phyloP scores from a whole-genome alignment of 2,797 vertebrate genomes.

The Champsocephalus esox region DNA sequence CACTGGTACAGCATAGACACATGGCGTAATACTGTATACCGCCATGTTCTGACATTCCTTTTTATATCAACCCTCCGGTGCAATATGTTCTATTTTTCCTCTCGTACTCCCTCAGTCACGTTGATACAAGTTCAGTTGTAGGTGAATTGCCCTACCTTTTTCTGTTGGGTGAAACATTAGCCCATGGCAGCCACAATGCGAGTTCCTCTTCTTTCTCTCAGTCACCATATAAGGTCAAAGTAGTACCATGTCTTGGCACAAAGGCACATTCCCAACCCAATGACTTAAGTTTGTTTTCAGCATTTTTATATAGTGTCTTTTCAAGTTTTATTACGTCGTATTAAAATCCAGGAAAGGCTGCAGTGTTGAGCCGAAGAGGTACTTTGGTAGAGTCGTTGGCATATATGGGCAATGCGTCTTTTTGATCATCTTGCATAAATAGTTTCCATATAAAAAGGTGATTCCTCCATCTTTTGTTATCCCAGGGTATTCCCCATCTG shows the following conservation, averaged over 20 bases:
- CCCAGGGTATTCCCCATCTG: slow-evolving; percentile 90
- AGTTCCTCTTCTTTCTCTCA: slow-evolving; percentile 57
- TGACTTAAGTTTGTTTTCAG: slow-evolving; percentile 65
- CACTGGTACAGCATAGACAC: slow-evolving; percentile 10
- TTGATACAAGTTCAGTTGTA: slow-evolving; percentile 46
- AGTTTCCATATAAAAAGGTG: slow-evolving; percentile 67
- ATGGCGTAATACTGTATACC: slow-evolving; percentile 33
- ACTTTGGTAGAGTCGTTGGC: slow-evolving; percentile 67
- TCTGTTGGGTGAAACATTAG: slow-evolving; percentile 57
- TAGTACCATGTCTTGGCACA: slow-evolving; percentile 77
- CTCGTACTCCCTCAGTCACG: slow-evolving; percentile 30
- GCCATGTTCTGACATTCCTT: slow-evolving; percentile 45
- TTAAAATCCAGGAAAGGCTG: slow-evolving; percentile 67
- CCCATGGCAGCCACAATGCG: slow-evolving; percentile 43
- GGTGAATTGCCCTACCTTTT: slow-evolving; percentile 41
- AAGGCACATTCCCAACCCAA: slow-evolving; percentile 68
- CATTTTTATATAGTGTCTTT: slow-evolving; percentile 61
- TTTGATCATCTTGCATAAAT: slow-evolving; percentile 78
- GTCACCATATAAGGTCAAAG: slow-evolving; percentile 76
- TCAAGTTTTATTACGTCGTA: slow-evolving; percentile 68
- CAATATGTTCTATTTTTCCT: slow-evolving; percentile 30
- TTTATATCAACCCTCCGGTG: slow-evolving; percentile 26
- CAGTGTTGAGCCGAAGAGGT: slow-evolving; percentile 61
- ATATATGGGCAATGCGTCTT: slow-evolving; percentile 58
- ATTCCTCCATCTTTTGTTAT: slow-evolving; percentile 77